These are phyloP conservation scores for Physella acuta DNA, from an alignment of 1,140 invertebrate species.

Conservation along the genomic window DNA sequence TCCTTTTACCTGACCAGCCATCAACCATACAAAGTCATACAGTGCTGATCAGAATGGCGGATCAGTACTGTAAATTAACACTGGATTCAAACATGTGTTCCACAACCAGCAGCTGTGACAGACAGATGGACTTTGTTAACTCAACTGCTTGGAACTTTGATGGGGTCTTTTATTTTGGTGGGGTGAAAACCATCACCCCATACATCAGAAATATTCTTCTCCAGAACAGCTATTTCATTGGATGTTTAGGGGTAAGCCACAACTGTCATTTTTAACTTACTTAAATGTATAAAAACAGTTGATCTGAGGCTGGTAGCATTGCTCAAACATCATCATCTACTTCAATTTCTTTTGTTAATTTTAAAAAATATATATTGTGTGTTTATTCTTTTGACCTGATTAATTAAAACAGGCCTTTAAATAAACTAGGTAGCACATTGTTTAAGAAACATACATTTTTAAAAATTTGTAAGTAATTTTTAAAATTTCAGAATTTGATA, in stretches of 20 bases:
- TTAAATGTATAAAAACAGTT: too few relatives aligned
- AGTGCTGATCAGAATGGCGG: slow-evolving; percentile 17
- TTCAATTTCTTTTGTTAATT: too few relatives aligned
- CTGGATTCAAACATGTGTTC: too few relatives aligned
- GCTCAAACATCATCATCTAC: too few relatives aligned
- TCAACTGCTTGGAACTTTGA: slow-evolving; percentile 21
- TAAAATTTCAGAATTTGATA: slow-evolving; percentile 29
- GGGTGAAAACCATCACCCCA: slow-evolving; percentile 31
- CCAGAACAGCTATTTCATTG: slow-evolving; percentile 29
- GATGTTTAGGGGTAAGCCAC: slow-evolving; percentile 43
- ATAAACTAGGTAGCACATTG: too few relatives aligned
- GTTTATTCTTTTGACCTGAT: too few relatives aligned
- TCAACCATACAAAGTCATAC: slow-evolving; percentile 26
- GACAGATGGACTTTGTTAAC: too few relatives aligned
- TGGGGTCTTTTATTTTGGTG: slow-evolving; percentile 32
- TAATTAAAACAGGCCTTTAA: too few relatives aligned
- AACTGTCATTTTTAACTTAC: too few relatives aligned
- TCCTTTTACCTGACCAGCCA: slow-evolving; percentile 12
- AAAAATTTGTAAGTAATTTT: background rate
- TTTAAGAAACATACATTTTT: background rate
- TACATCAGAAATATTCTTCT: slow-evolving; percentile 35
- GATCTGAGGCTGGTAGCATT: too few relatives aligned
- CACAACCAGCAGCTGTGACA: too few relatives aligned
- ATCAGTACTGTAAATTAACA: background rate
- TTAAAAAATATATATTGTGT: too few relatives aligned